These are phyloP conservation scores for Sminthurinus signatus DNA, from an alignment of 1,140 invertebrate species.

Conservation along the genomic window DNA sequence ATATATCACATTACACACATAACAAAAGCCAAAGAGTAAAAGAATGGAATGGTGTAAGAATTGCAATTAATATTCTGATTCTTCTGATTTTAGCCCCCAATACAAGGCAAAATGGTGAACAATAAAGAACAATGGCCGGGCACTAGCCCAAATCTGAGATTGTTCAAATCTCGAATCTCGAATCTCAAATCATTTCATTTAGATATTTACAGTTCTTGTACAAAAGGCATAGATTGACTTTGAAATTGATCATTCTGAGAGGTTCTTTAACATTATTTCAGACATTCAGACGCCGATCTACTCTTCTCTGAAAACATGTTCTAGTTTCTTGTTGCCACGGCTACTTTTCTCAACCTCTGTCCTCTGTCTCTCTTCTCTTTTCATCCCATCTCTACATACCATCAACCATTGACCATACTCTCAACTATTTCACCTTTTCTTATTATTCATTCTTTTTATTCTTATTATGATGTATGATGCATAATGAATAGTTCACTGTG, in stretches of 20 bases:
- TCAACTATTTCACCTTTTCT: background rate
- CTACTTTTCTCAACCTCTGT: conserved; percentile 8
- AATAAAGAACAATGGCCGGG: background rate
- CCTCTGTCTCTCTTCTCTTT: background rate
- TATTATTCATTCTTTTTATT: background rate
- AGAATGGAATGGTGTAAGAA: too few relatives aligned
- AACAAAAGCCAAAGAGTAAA: too few relatives aligned
- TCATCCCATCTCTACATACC: background rate
- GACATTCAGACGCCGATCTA: conserved; percentile 40
- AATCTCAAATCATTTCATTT: too few relatives aligned
- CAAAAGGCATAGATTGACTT: background rate
- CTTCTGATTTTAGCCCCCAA: background rate
- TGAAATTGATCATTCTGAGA: conserved; percentile 25
- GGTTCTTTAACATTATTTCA: conserved; percentile 31
- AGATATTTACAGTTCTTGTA: too few relatives aligned
- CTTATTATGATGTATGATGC: background rate
- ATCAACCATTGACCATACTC: background rate
- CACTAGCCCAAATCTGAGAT: too few relatives aligned
- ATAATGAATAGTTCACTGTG: too few relatives aligned
- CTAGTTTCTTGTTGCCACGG: conserved; percentile 9
- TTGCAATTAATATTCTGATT: too few relatives aligned
- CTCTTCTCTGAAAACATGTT: conserved; percentile 33
- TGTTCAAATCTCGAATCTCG: too few relatives aligned
- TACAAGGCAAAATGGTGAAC: background rate
- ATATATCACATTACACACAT: too few relatives aligned